Conservation (phyloP, 2,113 vertebrate species). For the Cichladusa arquata region DNA sequence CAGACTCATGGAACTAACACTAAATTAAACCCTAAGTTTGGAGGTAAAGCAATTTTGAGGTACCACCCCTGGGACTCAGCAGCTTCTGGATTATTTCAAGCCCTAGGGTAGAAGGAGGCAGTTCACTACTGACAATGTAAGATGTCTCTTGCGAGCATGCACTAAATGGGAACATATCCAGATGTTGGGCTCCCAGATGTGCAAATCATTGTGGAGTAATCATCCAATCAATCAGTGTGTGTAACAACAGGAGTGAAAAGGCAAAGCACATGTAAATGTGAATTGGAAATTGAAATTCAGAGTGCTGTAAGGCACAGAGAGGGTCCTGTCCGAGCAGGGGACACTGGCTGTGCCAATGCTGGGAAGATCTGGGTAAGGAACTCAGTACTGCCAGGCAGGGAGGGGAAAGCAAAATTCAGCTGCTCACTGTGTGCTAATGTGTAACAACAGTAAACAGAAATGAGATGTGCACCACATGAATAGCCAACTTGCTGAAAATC, state of each 20-base stretch:
- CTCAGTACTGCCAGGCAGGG: not conserved
- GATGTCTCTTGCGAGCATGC: not conserved
- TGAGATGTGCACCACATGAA: not conserved
- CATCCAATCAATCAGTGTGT: not conserved
- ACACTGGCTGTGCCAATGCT: not conserved
- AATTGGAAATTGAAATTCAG: not conserved
- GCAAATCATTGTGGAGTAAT: not conserved
- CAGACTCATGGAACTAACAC: not conserved
- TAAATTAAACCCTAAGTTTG: not conserved
- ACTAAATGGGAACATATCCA: conserved; percentile 21
- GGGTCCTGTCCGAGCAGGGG: not conserved
- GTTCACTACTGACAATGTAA: not conserved
- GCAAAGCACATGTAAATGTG: not conserved
- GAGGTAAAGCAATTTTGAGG: conserved; percentile 6
- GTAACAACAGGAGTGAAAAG: not conserved
- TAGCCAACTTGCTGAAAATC: conserved; percentile 29
- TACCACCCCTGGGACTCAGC: not conserved
- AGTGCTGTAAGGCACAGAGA: not conserved
- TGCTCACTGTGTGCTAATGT: conserved; percentile 6
- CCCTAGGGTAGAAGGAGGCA: not conserved
- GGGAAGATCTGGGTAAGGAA: not conserved
- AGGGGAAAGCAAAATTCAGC: not conserved
- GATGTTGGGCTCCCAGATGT: conserved; percentile 44
- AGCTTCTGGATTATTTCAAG: conserved; percentile 45
- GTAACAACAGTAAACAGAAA: conserved; percentile 28